Conservation (phyloP, 1,140 invertebrate genomes). For the Drosophila mayri region DNA sequence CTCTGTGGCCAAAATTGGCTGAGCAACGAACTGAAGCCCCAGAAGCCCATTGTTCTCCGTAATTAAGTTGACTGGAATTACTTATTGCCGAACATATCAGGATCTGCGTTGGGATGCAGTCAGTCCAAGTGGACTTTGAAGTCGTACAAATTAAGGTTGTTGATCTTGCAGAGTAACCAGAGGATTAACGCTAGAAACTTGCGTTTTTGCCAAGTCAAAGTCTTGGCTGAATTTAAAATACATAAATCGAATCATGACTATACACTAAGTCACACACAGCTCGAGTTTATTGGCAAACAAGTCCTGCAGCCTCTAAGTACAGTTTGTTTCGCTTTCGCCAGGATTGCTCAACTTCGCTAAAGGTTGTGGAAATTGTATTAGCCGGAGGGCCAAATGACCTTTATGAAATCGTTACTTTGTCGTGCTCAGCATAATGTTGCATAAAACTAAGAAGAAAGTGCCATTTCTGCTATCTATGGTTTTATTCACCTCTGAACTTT, state of each 20-base stretch:
- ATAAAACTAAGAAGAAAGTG: constrained; percentile 24
- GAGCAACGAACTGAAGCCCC: constrained; percentile 27
- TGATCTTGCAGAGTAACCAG: constrained; percentile 17
- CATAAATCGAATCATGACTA: neutral
- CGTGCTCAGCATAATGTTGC: constrained; percentile 7
- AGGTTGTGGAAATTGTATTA: neutral
- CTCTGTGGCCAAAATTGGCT: constrained; percentile 4
- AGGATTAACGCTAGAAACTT: constrained; percentile 1
- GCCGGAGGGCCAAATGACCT: constrained; percentile 11
- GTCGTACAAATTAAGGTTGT: constrained; percentile 23
- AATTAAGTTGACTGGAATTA: constrained; percentile 1
- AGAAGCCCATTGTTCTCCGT: constrained; percentile 14
- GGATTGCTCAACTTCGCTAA: neutral
- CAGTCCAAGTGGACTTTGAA: constrained; percentile 3
- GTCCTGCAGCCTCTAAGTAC: neutral
- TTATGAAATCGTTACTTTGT: constrained; percentile 10
- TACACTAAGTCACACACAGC: neutral
- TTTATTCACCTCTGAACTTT: constrained; percentile 77
- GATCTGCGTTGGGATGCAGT: constrained; percentile 6
- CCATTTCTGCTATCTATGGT: constrained; percentile 53
- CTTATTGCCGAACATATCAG: neutral
- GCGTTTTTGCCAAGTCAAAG: neutral
- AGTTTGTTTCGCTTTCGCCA: neutral
- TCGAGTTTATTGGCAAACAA: neutral
- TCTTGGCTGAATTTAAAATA: neutral